Conservation (phyloP, 2,888 invertebrate genomes). For the Pyrocoelia pectoralis region DNA sequence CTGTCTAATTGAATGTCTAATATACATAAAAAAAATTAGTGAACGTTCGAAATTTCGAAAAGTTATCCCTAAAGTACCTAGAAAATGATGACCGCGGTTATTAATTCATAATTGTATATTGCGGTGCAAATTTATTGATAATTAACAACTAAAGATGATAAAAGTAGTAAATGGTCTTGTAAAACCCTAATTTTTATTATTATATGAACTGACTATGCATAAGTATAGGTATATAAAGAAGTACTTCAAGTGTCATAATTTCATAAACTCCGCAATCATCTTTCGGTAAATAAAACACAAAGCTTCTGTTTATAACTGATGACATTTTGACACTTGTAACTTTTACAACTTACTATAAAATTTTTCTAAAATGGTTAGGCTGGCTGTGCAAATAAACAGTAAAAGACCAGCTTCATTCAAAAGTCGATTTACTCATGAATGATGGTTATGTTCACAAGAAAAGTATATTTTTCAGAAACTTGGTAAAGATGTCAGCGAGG, state of each 20-base stretch:
- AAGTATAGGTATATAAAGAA: slow-evolving; percentile 2
- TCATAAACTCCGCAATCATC: slow-evolving; percentile 3
- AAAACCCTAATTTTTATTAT: slow-evolving; percentile 14
- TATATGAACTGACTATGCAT: slow-evolving; percentile 2
- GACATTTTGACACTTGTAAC: background rate
- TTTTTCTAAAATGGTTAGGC: no score
- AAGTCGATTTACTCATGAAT: no score
- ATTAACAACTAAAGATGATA: background rate
- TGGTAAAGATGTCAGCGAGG: no score
- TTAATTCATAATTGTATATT: slow-evolving; percentile 8
- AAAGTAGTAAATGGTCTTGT: slow-evolving; percentile 11
- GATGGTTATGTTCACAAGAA: no score
- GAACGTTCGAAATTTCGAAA: background rate
- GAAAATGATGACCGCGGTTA: background rate
- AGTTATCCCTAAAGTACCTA: background rate
- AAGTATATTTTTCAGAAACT: no score
- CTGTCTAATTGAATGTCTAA: background rate
- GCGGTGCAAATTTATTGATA: slow-evolving; percentile 7
- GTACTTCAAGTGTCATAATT: slow-evolving; percentile 10
- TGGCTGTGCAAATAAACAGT: no score
- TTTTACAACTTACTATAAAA: background rate
- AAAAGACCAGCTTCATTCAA: no score
- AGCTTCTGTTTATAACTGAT: background rate
- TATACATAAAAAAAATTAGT: background rate
- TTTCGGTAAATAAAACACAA: background rate